Evolutionary conservation across 2,888 invertebrate genomes (phyloP), one percentile per base, ranked within the genome.

Genomic region (Orchestes rusci): DNA sequence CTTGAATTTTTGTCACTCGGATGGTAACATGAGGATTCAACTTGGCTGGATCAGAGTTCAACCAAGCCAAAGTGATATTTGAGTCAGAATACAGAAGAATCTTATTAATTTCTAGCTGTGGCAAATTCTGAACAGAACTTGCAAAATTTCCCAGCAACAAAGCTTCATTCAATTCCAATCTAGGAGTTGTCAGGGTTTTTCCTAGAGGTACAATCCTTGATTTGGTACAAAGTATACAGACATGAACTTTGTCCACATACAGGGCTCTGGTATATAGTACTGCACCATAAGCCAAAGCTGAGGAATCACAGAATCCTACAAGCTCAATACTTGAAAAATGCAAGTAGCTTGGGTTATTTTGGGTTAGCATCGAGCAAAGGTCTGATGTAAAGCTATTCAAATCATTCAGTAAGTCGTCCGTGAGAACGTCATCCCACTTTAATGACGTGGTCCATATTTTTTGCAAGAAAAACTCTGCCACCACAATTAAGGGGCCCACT

Each of bases 241-340:
- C 16, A 30, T 32, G 17, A 3, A 43, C 28, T 13, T 35, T 29
- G 8, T 38, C n/a, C 3, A 16, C 5, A 18, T n/a, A 17, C 8
- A 33, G 17, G 10, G 27, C 15, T 29, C 41, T 16, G 10, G 36
- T 17, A 16, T 52, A 53, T 29, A 53, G 32, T 4, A 37, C 41
- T 5, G 50, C 48, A 5, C 46, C 50, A 20, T 52, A 52, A 2
- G 41, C 50, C 12, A 15, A 13, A 16, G 16, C 16, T 3, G 45
- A 39, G 3, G 44, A 33, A 40, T 53, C 50, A 15, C 42, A 48
- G 40, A 46, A 53, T 2, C 50, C 52, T 27, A 42, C 28, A 43
- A 15, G 17, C 35, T 20, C 10, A 43, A 12, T 39, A 17, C 13
- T 16, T 4, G 45, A 2, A 42, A 46, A 27, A 20, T 31, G 16